Conservation (phyloP, 2,888 invertebrate species). For the Drymonia ruficornis region DNA sequence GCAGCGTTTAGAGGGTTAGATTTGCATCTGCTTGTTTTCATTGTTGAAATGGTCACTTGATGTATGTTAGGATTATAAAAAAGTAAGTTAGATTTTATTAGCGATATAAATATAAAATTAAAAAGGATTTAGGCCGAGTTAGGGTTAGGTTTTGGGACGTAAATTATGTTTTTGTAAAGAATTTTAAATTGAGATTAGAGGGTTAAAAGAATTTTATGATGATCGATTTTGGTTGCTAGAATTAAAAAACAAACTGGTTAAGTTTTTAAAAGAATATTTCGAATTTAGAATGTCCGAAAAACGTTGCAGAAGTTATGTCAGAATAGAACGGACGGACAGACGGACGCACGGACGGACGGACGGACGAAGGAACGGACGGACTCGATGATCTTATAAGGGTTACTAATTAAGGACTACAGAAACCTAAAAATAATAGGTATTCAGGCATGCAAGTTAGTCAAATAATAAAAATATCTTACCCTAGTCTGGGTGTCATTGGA, state of each 20-base stretch:
- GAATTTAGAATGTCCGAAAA: no score
- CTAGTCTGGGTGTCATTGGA: no score
- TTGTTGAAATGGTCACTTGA: conserved; percentile 28
- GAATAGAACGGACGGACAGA: no score
- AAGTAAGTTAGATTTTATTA: conserved; percentile 32
- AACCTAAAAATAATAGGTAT: no score
- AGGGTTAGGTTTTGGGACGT: conserved; percentile 12
- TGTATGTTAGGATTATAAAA: conserved; percentile 28
- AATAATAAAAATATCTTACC: no score
- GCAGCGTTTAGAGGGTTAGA: conserved; percentile 49
- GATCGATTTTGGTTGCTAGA: background rate
- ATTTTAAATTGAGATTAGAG: conserved; percentile 18
- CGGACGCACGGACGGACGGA: no score
- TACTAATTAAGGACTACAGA: no score
- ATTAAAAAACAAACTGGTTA: background rate
- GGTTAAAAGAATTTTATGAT: background rate
- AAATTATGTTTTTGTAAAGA: conserved; percentile 32
- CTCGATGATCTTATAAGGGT: no score
- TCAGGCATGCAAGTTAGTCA: no score
- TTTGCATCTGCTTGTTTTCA: conserved; percentile 52
- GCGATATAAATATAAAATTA: conserved; percentile 32
- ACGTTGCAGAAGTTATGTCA: no score
- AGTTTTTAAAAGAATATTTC: no score
- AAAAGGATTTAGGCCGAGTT: conserved; percentile 9
- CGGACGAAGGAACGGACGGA: no score